Evolutionary conservation across 2,888 invertebrate species (phyloP), one percentile per base, ranked within the genome.

Genomic region (Oxytorus armatus): DNA sequence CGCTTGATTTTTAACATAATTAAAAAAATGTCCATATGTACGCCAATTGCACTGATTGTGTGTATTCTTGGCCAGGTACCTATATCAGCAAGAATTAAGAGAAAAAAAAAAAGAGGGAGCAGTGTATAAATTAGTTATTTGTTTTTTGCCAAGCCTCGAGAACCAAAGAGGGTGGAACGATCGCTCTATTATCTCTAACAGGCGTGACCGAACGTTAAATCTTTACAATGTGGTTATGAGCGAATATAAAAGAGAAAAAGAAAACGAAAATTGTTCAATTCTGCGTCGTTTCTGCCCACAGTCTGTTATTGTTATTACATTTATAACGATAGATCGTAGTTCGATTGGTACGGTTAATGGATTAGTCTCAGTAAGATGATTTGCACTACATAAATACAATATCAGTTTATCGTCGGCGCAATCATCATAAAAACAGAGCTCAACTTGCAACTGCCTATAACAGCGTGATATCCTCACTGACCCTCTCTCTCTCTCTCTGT

Each of bases 351-450:
- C 79, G 80, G 51, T 74, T 47, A 83, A 85, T 84, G 81, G 85
- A 85, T 86, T 84, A 82, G 84, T 84, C 84, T 80, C 81, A 77
- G 42, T 78, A 75, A 77, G 83, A 86, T 83, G 84, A 86, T 86
- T 85, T 85, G 84, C 81, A 83, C 83, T 73, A 85, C 83, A 85
- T 86, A 85, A 86, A 86, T 84, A 85, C 80, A 82, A 83, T 81
- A 82, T 84, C 82, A 77, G 75, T 76, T 86, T 82, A 83, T 79
- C 59, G 82, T 84, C 82, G n/a, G 82, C 81, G 80, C 86, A 86
- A 87, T 86, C 85, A 84, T 81, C 83, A 84, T 84, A 74, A 65
- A 57, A 55, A 5, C 44, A 11, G 29, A 49, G 55, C 29, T 29
- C n/a, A 23, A 25, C 53, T 53, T 21, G 3, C 36, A 18, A 18